Evolutionary conservation across 2,888 invertebrate species (phyloP).

Genomic region (Mythimna lalbum): DNA sequence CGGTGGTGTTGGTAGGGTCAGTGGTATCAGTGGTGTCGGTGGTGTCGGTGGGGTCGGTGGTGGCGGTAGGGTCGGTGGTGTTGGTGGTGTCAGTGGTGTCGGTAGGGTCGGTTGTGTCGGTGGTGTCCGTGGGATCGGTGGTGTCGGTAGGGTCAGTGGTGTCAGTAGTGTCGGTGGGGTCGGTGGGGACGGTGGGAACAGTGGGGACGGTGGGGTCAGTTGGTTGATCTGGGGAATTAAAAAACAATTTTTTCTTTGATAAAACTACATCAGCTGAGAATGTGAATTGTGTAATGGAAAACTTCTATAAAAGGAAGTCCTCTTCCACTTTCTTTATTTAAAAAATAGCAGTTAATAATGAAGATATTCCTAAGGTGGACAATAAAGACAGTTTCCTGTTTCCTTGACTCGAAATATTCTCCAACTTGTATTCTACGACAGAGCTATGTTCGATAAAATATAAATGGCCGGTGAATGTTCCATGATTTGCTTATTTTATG

Average conservation of each 20-base stretch:
- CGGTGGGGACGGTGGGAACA: neutral
- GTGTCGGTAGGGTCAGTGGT: neutral
- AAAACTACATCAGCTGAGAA: neutral
- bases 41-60: neutral
- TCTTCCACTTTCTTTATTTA: neutral
- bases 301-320: neutral
- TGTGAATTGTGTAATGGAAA: neutral
- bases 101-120: slow-evolving; percentile 11
- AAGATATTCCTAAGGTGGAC: no score
- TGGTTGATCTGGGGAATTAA: slow-evolving; percentile 12
- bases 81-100: neutral
- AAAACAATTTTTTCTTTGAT: neutral
- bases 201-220: neutral
- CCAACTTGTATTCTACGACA: neutral
- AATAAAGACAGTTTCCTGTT: neutral
- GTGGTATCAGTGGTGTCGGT: slow-evolving; percentile 57
- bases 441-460: neutral
- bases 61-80: slow-evolving; percentile 58
- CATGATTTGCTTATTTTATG: neutral
- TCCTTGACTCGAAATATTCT: neutral
- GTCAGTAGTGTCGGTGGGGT: no score
- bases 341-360: slow-evolving; percentile 2
- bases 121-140: slow-evolving; percentile 55
- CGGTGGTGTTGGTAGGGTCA: neutral
- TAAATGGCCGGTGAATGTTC: neutral